Evolutionary conservation across 1,140 invertebrate genomes (phyloP), one percentile per base, ranked within the genome.

Genomic region (Zeugodacus cucurbitae): DNA sequence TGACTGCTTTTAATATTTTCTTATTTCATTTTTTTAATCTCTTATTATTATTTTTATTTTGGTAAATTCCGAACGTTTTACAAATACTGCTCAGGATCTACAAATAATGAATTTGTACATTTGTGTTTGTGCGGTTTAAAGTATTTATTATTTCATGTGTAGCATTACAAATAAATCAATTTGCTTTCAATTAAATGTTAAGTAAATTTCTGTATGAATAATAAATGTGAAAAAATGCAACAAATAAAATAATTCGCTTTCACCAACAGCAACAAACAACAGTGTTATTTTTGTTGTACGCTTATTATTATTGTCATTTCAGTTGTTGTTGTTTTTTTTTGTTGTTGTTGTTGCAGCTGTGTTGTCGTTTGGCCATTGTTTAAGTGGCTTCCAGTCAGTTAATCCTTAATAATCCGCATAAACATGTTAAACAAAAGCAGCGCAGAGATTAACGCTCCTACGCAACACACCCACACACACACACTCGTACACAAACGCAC

Each of bases 321-420:
- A 32, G 62, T 32, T 74, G 67, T 17, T 48, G 37, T 48, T 11
- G 37, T 17, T 74, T 20, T 41, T 29, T 67, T 29, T 41, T 74
- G 22, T 78, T 44, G 70, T 41, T 78, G 70, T 44, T 41, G 2
- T 20, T 70, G 32, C 3, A n/a, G 37, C 37, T 44, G 34, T 67
- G 70, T 44, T 41, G 37, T 78, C 70, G 41, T 48, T 82, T 48
- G 41, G 37, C 44, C 74, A 82, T 82, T 82, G 74, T 82, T 82
- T 82, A 82, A 82, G 74, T 82, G 74, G 74, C 74, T 82, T 82
- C 41, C 74, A 82, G 41, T 82, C 74, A 48, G 74, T 82, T 82
- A 82, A 82, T 82, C 74, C 74, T 82, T 82, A 41, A 82, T 82
- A 82, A 82, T 44, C 74, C 74, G 74, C 74, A 82, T 82, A 82